Base-by-base conservation (phyloP, 64 coral and sea anemone species). In the Montipora efflorescens region DNA sequence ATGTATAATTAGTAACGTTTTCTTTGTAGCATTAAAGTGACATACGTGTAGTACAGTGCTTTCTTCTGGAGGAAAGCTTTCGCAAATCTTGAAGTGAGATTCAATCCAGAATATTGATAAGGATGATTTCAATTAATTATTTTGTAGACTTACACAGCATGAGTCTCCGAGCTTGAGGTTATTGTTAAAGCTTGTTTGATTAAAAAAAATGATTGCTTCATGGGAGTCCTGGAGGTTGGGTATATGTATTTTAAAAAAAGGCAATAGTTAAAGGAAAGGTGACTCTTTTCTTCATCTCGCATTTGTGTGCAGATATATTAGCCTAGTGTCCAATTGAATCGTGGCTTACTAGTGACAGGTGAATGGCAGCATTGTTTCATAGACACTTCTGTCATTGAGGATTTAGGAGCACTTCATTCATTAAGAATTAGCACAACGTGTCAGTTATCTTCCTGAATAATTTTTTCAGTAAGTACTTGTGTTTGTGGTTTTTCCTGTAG, bases 81-180 rank as follows among this genome's bases (percentile, higher is more conserved):
- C 5, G 0, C 5, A 20, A 71, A 23, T 2, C 19, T 21, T 71
- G 68, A n/a, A 22, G 11, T 57, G 53, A 11, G 11, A 57, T 11
- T 57, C 53, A 57, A 11, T 57, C 0, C 53, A 57, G 53, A 57
- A 68, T 4, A 71, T 23, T 71, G 68, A 22, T 21, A 71, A 5
- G 5, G 2, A 7, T n/a, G 81, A 18, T 47, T 19, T 47, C 48
- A 1, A 19, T 72, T 50, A n/a, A 22, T 20, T 46, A 28, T 84
- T 46, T 36, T 84, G 7, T 11, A 49, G 46, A 48, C 16, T 49
- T 12, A 20, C 67, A 5, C 82, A 86, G 82, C 82, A 86, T 86
- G 82, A 13, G 59, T 67, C 46, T 86, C 5, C 45, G 47, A 46
- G 18, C 68, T 86, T 48, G 8, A 5, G 64, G 61, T 86, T 47